Evolutionary conservation across 2,113 vertebrate genomes (phyloP), one percentile per base, ranked within the genome.

Genomic region (Catharus fuscescens): DNA sequence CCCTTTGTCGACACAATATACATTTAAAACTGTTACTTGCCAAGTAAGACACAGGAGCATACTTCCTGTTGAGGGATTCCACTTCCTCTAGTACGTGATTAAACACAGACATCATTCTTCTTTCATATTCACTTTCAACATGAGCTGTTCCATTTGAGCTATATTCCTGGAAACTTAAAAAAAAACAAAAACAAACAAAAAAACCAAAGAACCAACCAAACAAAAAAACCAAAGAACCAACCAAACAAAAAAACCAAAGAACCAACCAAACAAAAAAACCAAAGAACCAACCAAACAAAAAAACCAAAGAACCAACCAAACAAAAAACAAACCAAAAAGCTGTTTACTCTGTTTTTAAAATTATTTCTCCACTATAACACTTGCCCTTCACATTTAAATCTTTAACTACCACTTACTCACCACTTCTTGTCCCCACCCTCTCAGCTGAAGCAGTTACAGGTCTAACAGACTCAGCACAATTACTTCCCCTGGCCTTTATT

Each of bases 41-140:
- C 99, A 99, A 98, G 84, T 99, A 98, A 77, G 99, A 99, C 47
- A 99, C 99, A 6, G 99, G 99, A 44, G 99, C 98, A 19, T 99
- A 99, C 94, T 99, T 99, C 96, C 99, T 98, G 95, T 98, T 98
- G 80, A 99, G 98, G 4, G 98, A 98, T 83, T 99, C 99, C 82
- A 99, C 99, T 95, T 99, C 99, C 92, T 99, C 99, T 74, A 99
- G 95, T 24, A 99, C 99, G 1, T 87, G 98, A 92, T 97, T 99
- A 96, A 99, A 99, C 14, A 99, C 99, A 3, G 99, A 98, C 98
- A 99, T 98, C 99, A 99, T 99, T 95, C 98, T 98, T 70, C 99
- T 98, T 97, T 99, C 99, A 57, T 99, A 99, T 88, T 99, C 99
- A 26, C 99, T 99, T 91, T 99, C 98, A 5, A 99, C 98, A 44